Base-by-base conservation (phyloP, 2,888 invertebrate genomes). In the Watsonalla cultraria region DNA sequence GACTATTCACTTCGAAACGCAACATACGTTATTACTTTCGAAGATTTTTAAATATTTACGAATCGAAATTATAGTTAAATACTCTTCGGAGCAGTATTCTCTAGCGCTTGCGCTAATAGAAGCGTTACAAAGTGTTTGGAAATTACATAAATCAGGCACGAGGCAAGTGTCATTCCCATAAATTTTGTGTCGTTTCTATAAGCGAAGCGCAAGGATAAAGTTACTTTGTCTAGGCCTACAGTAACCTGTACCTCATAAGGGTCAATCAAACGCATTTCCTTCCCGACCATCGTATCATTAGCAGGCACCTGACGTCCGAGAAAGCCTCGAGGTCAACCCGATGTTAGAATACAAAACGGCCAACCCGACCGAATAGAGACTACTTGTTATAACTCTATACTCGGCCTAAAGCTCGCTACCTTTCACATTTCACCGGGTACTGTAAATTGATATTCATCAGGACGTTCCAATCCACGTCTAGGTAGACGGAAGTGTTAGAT, bases 401-500 rank as follows among this genome's bases (percentile, higher is more conserved):
- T 24, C 11, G 34, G 51, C 53, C 55, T 49, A 55, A 60, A 47
- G 51, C 51, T n/a, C n/a, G 39, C 48, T 34, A 47, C 54, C 62
- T 64, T 68, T 72, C 65, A 60, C 62, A 72, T 68, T 69, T 61
- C 54, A 52, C 67, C 56, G 69, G 64, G 55, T 72, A 61, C 61
- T 55, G 62, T 62, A n/a, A 45, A 72, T 76, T 78, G 67, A 78
- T 86, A 86, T 86, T 79, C 86, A 78, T 61, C 64, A 65, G 64
- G 62, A 60, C 62, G 60, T 48, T 48, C 48, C 54, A 70, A 70
- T 76, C 74, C 72, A 75, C 74, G 76, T 79, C 76, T 78, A 69
- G 72, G 70, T 67, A 77, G 73, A 74, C 84, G 85, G 85, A 86
- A 84, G 81, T 74, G 74, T 65, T 71, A 71, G 65, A 68, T 55